phyloP scores from a whole-genome alignment of 2,113 vertebrate genomes.

The Salvelinus sp. region DNA sequence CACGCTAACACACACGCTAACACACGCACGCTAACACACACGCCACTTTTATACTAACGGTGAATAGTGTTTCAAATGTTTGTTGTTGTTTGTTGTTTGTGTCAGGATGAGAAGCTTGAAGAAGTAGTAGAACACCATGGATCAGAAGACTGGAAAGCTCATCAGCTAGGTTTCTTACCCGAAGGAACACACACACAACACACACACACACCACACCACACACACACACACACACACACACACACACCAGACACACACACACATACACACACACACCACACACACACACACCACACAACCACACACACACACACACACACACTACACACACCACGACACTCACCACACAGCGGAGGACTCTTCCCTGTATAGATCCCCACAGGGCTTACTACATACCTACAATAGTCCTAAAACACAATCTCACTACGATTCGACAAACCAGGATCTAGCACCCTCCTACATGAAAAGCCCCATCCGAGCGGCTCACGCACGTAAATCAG shows the following conservation, averaged over 20 bases:
- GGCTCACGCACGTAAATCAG: too few relatives aligned
- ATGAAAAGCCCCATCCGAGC: too few relatives aligned
- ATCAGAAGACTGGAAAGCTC: slow-evolving; percentile 98
- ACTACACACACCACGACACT: too few relatives aligned
- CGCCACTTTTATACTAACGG: too few relatives aligned
- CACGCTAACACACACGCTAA: too few relatives aligned
- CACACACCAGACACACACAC: slow-evolving; percentile 45
- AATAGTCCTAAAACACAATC: too few relatives aligned
- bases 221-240: slow-evolving; percentile 1
- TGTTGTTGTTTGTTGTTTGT: slow-evolving; percentile 32
- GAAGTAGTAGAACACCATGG: slow-evolving; percentile 95
- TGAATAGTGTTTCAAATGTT: neutral
- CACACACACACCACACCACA: neutral
- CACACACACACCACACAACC: neutral
- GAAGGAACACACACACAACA: slow-evolving; percentile 66
- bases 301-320: neutral
- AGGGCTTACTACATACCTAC: too few relatives aligned
- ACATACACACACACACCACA: neutral
- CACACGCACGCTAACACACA: too few relatives aligned
- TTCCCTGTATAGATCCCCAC: too few relatives aligned
- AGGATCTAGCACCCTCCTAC: too few relatives aligned
- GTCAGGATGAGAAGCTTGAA: slow-evolving; percentile 98
- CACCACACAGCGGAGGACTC: too few relatives aligned
- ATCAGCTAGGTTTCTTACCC: slow-evolving; percentile 92
- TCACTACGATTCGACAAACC: too few relatives aligned